These are phyloP conservation scores for Gandaritis pyraliata DNA, from an alignment of 2,888 invertebrate species.

Conservation along the genomic window DNA sequence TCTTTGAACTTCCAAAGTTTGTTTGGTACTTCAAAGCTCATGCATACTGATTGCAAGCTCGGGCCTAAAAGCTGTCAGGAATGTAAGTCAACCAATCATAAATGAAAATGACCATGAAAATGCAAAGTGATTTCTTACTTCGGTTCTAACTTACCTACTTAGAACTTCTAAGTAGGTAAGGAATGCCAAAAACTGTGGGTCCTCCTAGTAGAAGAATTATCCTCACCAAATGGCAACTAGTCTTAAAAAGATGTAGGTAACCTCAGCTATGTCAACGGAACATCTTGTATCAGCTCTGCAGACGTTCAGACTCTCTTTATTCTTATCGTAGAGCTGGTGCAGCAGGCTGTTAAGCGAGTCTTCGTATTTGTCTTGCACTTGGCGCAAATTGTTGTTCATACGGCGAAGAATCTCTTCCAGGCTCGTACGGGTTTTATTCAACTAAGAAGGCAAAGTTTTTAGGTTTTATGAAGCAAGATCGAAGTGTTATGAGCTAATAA, in stretches of 20 bases:
- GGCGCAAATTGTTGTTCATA: constrained; percentile 50
- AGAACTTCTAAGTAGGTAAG: too few relatives aligned
- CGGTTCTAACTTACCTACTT: too few relatives aligned
- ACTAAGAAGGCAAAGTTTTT: constrained; percentile 40
- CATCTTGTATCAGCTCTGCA: constrained; percentile 44
- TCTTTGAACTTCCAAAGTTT: too few relatives aligned
- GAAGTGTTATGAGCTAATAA: neutral
- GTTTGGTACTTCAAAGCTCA: too few relatives aligned
- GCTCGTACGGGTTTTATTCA: constrained; percentile 55
- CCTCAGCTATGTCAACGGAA: constrained; percentile 58
- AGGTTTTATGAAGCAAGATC: neutral
- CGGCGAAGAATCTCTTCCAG: constrained; percentile 59
- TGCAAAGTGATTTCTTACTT: too few relatives aligned
- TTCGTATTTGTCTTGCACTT: constrained; percentile 43
- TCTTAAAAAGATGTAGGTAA: constrained; percentile 29
- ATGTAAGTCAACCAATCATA: too few relatives aligned
- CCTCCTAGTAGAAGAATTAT: too few relatives aligned
- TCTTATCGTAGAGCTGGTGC: constrained; percentile 63
- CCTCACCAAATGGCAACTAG: neutral
- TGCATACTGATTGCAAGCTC: too few relatives aligned
- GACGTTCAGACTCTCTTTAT: constrained; percentile 57
- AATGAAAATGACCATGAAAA: too few relatives aligned
- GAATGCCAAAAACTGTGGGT: too few relatives aligned
- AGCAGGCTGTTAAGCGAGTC: constrained; percentile 45
- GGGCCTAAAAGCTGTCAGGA: too few relatives aligned